These are phyloP conservation scores for Eidolon dupreanum DNA, from an alignment of 2,797 vertebrate genomes.

Conservation along the genomic window DNA sequence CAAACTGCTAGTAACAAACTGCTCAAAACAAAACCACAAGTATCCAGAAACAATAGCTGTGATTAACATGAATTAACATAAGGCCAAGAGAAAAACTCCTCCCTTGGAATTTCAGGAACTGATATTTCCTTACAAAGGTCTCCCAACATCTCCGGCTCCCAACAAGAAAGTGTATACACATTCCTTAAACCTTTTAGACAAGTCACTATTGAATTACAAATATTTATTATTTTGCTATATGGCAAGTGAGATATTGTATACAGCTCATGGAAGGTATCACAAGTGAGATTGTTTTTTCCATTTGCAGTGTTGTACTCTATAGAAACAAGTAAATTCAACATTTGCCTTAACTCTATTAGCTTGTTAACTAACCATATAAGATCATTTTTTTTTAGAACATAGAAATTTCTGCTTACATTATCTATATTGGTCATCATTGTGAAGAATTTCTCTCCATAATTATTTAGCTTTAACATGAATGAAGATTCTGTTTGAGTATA, in stretches of 20 bases:
- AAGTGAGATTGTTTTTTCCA: neutral
- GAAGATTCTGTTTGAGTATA: neutral
- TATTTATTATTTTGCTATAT: neutral
- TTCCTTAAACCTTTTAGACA: neutral
- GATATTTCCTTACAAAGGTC: too few relatives aligned
- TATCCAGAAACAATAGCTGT: too few relatives aligned
- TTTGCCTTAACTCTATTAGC: neutral
- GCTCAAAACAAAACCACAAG: too few relatives aligned
- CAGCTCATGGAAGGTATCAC: neutral
- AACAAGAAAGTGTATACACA: neutral
- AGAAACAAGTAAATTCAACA: neutral
- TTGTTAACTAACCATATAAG: neutral
- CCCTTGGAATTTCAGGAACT: too few relatives aligned
- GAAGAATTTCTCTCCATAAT: neutral
- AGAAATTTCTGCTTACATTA: slow-evolving; percentile 2
- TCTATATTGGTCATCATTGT: neutral
- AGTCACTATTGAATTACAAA: neutral
- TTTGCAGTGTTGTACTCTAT: neutral
- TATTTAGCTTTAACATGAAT: neutral
- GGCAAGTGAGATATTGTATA: too few relatives aligned
- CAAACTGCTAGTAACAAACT: too few relatives aligned
- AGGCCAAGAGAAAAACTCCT: too few relatives aligned
- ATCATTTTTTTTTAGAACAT: neutral
- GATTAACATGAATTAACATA: too few relatives aligned
- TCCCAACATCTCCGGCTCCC: too few relatives aligned